Conservation (phyloP, 1,140 invertebrate genomes). For the Dendrolimus kikuchii region DNA sequence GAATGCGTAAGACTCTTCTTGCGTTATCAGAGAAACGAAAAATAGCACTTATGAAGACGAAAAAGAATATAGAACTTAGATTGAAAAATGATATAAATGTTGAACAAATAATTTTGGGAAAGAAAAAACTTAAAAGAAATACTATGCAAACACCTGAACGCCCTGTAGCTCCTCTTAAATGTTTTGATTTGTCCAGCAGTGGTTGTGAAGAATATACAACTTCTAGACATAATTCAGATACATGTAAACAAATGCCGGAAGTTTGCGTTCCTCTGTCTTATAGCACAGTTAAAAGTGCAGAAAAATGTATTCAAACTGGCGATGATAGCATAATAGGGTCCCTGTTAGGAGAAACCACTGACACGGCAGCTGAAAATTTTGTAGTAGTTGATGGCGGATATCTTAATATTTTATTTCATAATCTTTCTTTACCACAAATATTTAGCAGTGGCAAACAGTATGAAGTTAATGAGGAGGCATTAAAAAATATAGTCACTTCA, state of each 20-base stretch:
- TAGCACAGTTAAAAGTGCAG: constrained; percentile 21
- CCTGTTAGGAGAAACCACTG: constrained; percentile 20
- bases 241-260: constrained; percentile 8
- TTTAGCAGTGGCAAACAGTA: constrained; percentile 57
- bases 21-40: constrained; percentile 57
- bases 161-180: constrained; percentile 43
- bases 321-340: constrained; percentile 23
- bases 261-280: neutral
- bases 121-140: constrained; percentile 47
- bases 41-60: constrained; percentile 57
- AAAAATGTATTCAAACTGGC: constrained; percentile 53
- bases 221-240: constrained; percentile 30
- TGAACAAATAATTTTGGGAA: constrained; percentile 48
- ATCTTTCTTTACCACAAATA: constrained; percentile 49
- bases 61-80: constrained; percentile 59
- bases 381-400: constrained; percentile 59
- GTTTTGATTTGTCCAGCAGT: constrained; percentile 60
- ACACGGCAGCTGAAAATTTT: constrained; percentile 45
- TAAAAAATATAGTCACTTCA: constrained; percentile 49
- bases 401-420: constrained; percentile 57
- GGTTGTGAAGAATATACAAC: constrained; percentile 49
- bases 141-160: constrained; percentile 23
- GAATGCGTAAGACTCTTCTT: constrained; percentile 58
- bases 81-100: constrained; percentile 48
- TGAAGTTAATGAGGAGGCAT: constrained; percentile 58